phyloP scores from a whole-genome alignment of 64 coral and sea anemone genomes.

The Porites lutea region DNA sequence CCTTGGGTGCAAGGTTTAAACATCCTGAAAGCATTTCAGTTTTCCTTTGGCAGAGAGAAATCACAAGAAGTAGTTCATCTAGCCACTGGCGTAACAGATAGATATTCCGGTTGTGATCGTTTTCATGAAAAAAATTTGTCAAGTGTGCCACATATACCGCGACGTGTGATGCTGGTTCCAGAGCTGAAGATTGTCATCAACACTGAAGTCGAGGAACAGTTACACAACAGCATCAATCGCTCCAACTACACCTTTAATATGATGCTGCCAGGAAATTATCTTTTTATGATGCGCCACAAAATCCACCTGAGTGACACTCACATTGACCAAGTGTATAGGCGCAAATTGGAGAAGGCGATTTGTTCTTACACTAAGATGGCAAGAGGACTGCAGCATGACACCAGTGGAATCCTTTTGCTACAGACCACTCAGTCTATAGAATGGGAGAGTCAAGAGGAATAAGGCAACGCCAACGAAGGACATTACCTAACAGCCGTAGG shows the following conservation, averaged over 20 bases:
- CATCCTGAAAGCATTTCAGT: neutral
- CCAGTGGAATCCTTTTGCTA: neutral
- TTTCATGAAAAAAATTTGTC: slow-evolving; percentile 57
- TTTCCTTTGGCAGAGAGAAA: neutral
- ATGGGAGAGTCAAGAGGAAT: neutral
- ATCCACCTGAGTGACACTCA: neutral
- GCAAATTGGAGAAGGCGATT: neutral
- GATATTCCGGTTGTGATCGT: neutral
- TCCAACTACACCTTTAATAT: slow-evolving; percentile 24
- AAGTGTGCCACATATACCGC: neutral
- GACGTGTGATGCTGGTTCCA: neutral
- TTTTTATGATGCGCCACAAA: slow-evolving; percentile 42
- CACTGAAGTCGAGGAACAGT: slow-evolving; percentile 31
- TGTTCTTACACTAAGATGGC: neutral
- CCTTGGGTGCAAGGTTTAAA: neutral
- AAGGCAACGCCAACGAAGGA: neutral
- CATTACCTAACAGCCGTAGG: neutral
- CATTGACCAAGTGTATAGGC: neutral
- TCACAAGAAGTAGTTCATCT: neutral
- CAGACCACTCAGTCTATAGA: neutral
- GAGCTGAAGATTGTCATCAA: slow-evolving; percentile 14
- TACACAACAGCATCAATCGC: neutral
- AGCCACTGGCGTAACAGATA: neutral
- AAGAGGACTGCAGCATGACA: neutral
- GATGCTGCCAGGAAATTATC: slow-evolving; percentile 14